Conservation (phyloP, 2,113 vertebrate species). For the Rhabdornis inornatus region DNA sequence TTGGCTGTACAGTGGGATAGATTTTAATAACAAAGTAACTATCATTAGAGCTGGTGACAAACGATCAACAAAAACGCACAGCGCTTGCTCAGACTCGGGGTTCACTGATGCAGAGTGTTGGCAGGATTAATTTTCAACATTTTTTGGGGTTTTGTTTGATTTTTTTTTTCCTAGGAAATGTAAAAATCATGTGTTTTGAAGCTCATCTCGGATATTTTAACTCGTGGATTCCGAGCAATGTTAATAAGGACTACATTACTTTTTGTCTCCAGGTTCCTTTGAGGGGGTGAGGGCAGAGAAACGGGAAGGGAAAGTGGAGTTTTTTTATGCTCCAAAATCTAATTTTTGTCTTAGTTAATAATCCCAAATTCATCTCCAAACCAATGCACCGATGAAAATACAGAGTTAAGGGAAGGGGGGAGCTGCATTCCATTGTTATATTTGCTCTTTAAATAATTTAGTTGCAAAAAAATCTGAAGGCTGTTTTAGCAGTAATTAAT, state of each 20-base stretch:
- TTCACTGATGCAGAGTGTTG: neutral
- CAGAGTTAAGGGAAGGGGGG: neutral
- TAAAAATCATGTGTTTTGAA: neutral
- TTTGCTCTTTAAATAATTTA: slow-evolving; percentile 98
- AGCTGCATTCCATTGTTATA: slow-evolving; percentile 75
- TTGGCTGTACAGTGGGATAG: slow-evolving; percentile 62
- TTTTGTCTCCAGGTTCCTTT: neutral
- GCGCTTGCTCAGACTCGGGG: neutral
- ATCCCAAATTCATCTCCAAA: slow-evolving; percentile 24
- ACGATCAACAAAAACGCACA: neutral
- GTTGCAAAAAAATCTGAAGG: slow-evolving; percentile 91
- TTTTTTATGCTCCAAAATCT: neutral
- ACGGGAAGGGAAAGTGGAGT: neutral
- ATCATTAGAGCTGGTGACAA: slow-evolving; percentile 19
- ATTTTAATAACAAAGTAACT: slow-evolving; percentile 53
- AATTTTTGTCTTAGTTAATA: neutral
- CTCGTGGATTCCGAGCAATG: slow-evolving; percentile 9
- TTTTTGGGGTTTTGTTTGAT: neutral
- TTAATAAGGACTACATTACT: neutral
- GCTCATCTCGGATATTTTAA: neutral
- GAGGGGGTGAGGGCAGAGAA: neutral
- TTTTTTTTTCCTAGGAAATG: neutral
- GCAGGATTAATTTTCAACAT: neutral
- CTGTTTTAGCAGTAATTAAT: slow-evolving; percentile 96
- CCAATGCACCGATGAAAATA: slow-evolving; percentile 48